Evolutionary conservation across 2,888 invertebrate genomes (phyloP).

Genomic region (Perizoma affinitatum): DNA sequence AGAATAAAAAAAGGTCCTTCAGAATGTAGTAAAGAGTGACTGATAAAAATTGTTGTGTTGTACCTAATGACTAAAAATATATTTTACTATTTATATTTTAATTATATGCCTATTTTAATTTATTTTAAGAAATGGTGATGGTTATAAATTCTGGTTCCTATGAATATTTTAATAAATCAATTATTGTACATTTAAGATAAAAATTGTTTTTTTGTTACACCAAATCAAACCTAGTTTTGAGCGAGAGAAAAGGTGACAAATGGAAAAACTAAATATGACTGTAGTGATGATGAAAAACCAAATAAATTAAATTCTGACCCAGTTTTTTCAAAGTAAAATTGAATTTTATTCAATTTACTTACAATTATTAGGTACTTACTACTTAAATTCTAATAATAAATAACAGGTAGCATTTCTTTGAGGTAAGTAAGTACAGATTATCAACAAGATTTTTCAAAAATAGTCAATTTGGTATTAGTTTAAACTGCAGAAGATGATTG

Average conservation of each 20-base stretch:
- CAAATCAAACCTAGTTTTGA: too few relatives aligned
- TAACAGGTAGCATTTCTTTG: not conserved
- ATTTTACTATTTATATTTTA: slow-evolving; percentile 39
- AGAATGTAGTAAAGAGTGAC: slow-evolving; percentile 72
- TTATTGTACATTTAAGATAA: not conserved
- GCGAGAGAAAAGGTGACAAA: too few relatives aligned
- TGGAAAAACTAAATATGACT: too few relatives aligned
- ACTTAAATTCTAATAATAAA: not conserved
- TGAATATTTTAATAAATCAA: slow-evolving; percentile 37
- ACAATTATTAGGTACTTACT: too few relatives aligned
- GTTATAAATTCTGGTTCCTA: slow-evolving; percentile 36
- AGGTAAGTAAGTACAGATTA: slow-evolving; percentile 8
- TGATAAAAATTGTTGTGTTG: slow-evolving; percentile 45
- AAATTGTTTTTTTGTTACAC: too few relatives aligned
- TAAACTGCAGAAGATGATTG: too few relatives aligned
- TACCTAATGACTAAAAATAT: slow-evolving; percentile 31
- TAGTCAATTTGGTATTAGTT: too few relatives aligned
- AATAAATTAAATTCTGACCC: too few relatives aligned
- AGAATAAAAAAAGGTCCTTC: slow-evolving; percentile 64
- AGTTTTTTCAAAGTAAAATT: slow-evolving; percentile 11
- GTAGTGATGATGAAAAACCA: too few relatives aligned
- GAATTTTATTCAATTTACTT: slow-evolving; percentile 35
- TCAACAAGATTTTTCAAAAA: too few relatives aligned
- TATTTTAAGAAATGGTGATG: slow-evolving; percentile 31
- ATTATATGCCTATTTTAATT: slow-evolving; percentile 30